Evolutionary conservation across 2,797 vertebrate genomes (phyloP).

Genomic region (Silurus lanzhouensis): DNA sequence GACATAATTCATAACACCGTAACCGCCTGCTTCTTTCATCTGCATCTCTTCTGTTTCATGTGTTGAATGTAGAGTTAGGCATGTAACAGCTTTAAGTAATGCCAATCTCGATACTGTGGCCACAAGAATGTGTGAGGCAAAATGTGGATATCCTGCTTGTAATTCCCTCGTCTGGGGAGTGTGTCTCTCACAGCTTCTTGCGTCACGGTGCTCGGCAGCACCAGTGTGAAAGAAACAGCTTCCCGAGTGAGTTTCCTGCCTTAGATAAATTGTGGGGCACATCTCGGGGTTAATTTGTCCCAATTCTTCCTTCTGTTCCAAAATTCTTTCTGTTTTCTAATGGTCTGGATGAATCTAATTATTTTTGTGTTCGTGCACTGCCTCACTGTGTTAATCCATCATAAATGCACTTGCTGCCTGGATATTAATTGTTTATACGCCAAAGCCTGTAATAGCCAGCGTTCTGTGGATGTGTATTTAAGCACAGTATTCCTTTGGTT

Average conservation of each 20-base stretch:
- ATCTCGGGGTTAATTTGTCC: background rate
- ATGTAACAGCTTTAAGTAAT: constrained; percentile 19
- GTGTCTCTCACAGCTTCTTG: constrained; percentile 35
- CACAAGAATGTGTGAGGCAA: constrained; percentile 13
- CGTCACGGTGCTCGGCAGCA: constrained; percentile 35
- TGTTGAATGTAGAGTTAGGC: background rate
- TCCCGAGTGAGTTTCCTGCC: constrained; percentile 33
- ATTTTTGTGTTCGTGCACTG: background rate
- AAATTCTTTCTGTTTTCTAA: background rate
- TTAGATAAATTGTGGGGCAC: constrained; percentile 31
- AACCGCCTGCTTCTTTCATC: background rate
- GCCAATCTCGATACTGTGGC: constrained; percentile 1
- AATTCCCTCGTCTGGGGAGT: constrained; percentile 18
- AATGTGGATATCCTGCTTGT: constrained; percentile 45
- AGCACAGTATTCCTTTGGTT: background rate
- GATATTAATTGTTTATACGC: background rate
- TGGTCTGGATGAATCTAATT: background rate
- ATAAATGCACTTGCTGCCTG: background rate
- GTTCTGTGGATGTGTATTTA: background rate
- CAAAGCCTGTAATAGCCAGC: background rate
- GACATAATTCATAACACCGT: background rate
- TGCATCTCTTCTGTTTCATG: background rate
- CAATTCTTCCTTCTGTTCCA: constrained; percentile 7
- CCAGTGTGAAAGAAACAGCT: constrained; percentile 33
- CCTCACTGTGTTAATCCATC: background rate